A percentile compares a stretch with the other conserved stretches of the same genome.
These are phyloP conservation scores for Caranx ignobilis DNA, from an alignment of 2,113 vertebrate species.

Conservation along the genomic window DNA sequence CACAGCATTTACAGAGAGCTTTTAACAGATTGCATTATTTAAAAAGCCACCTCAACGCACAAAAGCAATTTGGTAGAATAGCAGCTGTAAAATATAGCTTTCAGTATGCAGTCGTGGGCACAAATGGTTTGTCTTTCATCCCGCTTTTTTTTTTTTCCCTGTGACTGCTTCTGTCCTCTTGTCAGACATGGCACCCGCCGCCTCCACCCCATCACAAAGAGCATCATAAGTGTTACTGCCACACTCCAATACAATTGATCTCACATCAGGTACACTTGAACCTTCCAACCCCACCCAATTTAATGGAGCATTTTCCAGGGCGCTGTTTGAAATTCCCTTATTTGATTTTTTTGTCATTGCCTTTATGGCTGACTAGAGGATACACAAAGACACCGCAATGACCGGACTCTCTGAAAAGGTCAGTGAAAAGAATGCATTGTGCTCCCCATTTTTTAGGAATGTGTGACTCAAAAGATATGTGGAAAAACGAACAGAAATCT, in stretches of 20 bases:
- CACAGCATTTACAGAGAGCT: conserved; percentile 80
- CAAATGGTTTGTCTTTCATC: conserved; percentile 78
- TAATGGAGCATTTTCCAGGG: conserved; percentile 21
- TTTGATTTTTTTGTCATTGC: conserved; percentile 40
- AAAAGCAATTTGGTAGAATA: conserved; percentile 85
- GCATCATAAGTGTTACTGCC: conserved; percentile 65
- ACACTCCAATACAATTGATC: conserved; percentile 76
- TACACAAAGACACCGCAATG: conserved; percentile 4
- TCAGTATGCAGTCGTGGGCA: conserved; percentile 72
- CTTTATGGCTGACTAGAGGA: not conserved
- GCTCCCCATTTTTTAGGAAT: conserved; percentile 19
- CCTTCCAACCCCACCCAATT: conserved; percentile 56
- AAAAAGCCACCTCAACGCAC: conserved; percentile 81
- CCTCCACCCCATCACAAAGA: conserved; percentile 62
- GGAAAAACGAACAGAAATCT: conserved; percentile 5
- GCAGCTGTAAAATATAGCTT: conserved; percentile 79
- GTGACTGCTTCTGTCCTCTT: conserved; percentile 72
- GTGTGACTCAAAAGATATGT: conserved; percentile 7
- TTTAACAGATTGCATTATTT: conserved; percentile 85
- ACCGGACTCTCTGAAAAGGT: conserved; percentile 20
- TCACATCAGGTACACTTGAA: conserved; percentile 70
- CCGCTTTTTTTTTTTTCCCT: conserved; percentile 33
- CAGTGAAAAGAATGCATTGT: not conserved
- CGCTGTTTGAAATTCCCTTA: conserved; percentile 32
- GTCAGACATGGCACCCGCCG: conserved; percentile 64